phyloP scores from a whole-genome alignment of 2,113 vertebrate species.

The Lamprologus lemairii region DNA sequence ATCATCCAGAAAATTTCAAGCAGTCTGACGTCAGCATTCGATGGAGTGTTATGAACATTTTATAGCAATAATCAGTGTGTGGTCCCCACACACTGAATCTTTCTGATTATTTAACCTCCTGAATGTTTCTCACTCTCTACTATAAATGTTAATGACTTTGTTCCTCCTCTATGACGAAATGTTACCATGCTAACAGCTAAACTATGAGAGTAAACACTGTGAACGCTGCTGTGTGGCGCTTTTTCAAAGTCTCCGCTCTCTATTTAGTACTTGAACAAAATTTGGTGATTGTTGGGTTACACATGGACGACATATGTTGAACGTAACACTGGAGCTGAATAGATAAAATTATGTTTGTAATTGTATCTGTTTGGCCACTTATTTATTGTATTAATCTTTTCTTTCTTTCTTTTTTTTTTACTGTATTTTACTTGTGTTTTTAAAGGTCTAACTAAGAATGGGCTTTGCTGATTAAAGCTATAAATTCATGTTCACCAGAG shows the following conservation, averaged over 20 bases:
- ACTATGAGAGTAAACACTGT: fast-evolving
- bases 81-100: fast-evolving
- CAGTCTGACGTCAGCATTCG: not conserved
- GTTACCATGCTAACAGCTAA: not conserved
- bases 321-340: not conserved
- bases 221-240: not conserved
- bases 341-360: not conserved
- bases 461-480: not conserved
- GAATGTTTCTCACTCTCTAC: fast-evolving
- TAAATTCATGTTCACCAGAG: not conserved
- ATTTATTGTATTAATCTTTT: not conserved
- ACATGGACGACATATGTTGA: fast-evolving
- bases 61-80: not conserved
- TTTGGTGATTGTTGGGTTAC: not conserved
- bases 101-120: not conserved
- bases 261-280: not conserved
- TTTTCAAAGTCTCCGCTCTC: fast-evolving
- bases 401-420: not conserved
- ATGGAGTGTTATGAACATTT: not conserved
- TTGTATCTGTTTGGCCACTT: not conserved
- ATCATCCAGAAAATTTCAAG: not conserved
- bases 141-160: not conserved
- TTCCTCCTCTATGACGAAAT: not conserved
- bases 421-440: not conserved
- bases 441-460: not conserved